A percentile compares a stretch with the other conserved stretches of the same genome.
Evolutionary conservation across 35 echinoderm and acorn worm species (phyloP).

Genomic region (Ophioderma brevispina): DNA sequence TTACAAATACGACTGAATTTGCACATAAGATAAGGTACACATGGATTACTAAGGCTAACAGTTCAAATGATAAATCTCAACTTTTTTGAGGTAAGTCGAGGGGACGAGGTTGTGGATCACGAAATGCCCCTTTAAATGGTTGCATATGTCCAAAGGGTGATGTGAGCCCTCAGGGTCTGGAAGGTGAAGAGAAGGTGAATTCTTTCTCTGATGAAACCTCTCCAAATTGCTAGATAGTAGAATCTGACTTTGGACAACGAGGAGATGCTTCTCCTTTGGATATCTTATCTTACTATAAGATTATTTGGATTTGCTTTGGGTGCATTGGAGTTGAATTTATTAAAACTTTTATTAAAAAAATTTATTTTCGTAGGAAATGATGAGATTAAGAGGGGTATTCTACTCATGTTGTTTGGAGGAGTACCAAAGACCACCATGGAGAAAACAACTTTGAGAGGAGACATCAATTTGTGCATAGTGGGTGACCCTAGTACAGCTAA

Average conservation of each 20-base stretch:
- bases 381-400: slow-evolving; percentile 94
- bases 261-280: too few species aligned
- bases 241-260: background rate
- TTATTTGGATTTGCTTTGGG: background rate
- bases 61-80: too few species aligned
- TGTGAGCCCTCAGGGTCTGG: slow-evolving; percentile 4
- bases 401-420: slow-evolving; percentile 98
- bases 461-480: slow-evolving; percentile 92
- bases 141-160: background rate
- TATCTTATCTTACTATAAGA: too few species aligned
- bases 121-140: too few species aligned
- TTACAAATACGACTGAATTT: too few species aligned
- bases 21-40: too few species aligned
- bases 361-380: slow-evolving; percentile 76
- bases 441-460: slow-evolving; percentile 90
- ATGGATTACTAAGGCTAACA: too few species aligned
- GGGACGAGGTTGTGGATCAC: too few species aligned
- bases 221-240: slow-evolving; percentile 10
- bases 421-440: slow-evolving; percentile 94
- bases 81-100: too few species aligned
- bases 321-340: background rate
- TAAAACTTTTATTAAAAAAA: background rate
- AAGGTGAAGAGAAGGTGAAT: background rate
- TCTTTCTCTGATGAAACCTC: background rate
- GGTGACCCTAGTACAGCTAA: slow-evolving; percentile 98